Evolutionary conservation across 2,888 invertebrate genomes (phyloP).

Genomic region (Drosophila cognata): DNA sequence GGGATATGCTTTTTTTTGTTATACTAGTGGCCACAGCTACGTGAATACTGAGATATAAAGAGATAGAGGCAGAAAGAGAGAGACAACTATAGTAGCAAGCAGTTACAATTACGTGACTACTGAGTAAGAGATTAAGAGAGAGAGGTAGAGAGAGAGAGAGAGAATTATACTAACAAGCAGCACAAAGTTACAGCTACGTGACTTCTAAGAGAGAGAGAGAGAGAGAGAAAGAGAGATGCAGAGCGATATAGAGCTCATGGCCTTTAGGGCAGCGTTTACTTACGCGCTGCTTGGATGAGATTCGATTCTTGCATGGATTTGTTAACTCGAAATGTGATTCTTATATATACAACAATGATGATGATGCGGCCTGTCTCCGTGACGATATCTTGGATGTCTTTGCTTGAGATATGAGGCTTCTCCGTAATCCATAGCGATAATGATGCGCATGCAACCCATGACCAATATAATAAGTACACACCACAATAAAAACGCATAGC

Average conservation of each 20-base stretch:
- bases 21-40: slow-evolving; percentile 29
- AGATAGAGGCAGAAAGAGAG: neutral
- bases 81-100: neutral
- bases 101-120: slow-evolving; percentile 1
- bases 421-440: slow-evolving; percentile 45
- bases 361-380: slow-evolving; percentile 49
- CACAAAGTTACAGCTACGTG: slow-evolving; percentile 19
- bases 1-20: neutral
- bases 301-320: slow-evolving; percentile 46
- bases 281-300: slow-evolving; percentile 60
- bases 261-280: slow-evolving; percentile 53
- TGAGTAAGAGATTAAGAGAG: slow-evolving; percentile 6
- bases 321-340: slow-evolving; percentile 37
- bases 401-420: slow-evolving; percentile 36
- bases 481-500: slow-evolving; percentile 24
- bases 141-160: slow-evolving; percentile 8
- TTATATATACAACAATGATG: slow-evolving; percentile 55
- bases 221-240: slow-evolving; percentile 13
- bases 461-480: slow-evolving; percentile 19
- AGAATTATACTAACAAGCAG: slow-evolving; percentile 25
- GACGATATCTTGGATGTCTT: slow-evolving; percentile 24
- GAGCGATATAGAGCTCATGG: slow-evolving; percentile 12
- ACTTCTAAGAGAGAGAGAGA: slow-evolving; percentile 21
- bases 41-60: neutral
- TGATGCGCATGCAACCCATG: slow-evolving; percentile 58